Percentiles rank a stretch among this genome's conserved stretches.
Evolutionary conservation across 2,797 vertebrate genomes (phyloP).

Genomic region (Furcifer pardalis): DNA sequence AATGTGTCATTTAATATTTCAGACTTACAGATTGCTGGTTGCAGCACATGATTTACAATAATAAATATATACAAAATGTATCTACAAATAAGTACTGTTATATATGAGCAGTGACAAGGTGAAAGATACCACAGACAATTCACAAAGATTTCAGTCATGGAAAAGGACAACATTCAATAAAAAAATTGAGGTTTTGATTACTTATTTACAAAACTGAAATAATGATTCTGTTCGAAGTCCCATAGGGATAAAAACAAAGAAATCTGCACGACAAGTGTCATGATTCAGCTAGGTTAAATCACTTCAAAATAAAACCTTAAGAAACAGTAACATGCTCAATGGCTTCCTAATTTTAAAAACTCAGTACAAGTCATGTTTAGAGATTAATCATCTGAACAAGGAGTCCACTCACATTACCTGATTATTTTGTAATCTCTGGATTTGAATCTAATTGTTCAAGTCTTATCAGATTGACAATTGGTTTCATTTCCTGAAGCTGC

Average conservation of each 20-base stretch:
- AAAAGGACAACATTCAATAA: conserved; percentile 74
- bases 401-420: conserved; percentile 67
- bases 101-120: conserved; percentile 83
- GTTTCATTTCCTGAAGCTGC: conserved; percentile 95
- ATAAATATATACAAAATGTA: conserved; percentile 88
- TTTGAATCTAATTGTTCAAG: conserved; percentile 71
- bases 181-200: conserved; percentile 81
- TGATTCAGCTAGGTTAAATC: conserved; percentile 84
- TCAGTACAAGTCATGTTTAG: conserved; percentile 62
- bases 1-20: conserved; percentile 86
- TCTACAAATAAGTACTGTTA: conserved; percentile 85
- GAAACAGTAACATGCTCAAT: conserved; percentile 98
- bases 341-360: conserved; percentile 76
- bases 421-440: conserved; percentile 70
- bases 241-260: conserved; percentile 89
- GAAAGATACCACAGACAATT: conserved; percentile 86
- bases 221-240: conserved; percentile 84
- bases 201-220: conserved; percentile 82
- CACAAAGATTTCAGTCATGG: conserved; percentile 82
- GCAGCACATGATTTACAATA: conserved; percentile 90
- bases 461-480: conserved; percentile 85
- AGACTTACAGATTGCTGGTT: conserved; percentile 92
- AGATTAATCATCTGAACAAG: conserved; percentile 70
- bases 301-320: conserved; percentile 81
- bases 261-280: conserved; percentile 87